Evolutionary conservation across 2,797 vertebrate genomes (phyloP).

Genomic region (Rhinella marina): DNA sequence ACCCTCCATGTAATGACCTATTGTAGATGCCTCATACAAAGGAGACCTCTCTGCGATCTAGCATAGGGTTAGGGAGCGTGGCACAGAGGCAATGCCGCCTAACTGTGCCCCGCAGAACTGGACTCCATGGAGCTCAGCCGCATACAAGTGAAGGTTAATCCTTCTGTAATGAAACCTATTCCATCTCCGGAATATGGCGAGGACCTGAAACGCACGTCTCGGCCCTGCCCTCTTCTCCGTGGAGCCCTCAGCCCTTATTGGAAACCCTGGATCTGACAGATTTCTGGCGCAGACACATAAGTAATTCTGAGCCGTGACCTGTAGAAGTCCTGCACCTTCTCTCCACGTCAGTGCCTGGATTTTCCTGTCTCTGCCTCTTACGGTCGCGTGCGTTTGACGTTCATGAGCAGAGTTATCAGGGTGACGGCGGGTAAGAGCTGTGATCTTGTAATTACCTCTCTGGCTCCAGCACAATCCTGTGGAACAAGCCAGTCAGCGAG

Average conservation of each 20-base stretch:
- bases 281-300: too few relatives aligned
- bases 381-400: background rate
- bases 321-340: background rate
- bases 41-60: slow-evolving; percentile 10
- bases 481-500: slow-evolving; percentile 12
- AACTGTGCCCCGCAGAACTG: too few relatives aligned
- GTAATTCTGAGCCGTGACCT: background rate
- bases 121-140: too few relatives aligned
- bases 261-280: too few relatives aligned
- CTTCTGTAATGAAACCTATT: too few relatives aligned
- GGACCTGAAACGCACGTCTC: too few relatives aligned
- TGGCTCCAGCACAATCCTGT: slow-evolving; percentile 33
- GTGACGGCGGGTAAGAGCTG: slow-evolving; percentile 5
- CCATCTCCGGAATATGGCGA: too few relatives aligned
- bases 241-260: too few relatives aligned
- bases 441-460: slow-evolving; percentile 43
- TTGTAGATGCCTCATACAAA: slow-evolving; percentile 30
- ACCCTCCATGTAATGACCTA: slow-evolving; percentile 43
- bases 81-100: too few relatives aligned
- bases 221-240: too few relatives aligned
- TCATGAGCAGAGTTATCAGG: background rate
- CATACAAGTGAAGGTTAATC: too few relatives aligned
- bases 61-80: background rate
- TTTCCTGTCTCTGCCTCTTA: background rate
- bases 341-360: background rate